phyloP scores from a whole-genome alignment of 2,888 invertebrate species.

The Epistrophella euchroma region DNA sequence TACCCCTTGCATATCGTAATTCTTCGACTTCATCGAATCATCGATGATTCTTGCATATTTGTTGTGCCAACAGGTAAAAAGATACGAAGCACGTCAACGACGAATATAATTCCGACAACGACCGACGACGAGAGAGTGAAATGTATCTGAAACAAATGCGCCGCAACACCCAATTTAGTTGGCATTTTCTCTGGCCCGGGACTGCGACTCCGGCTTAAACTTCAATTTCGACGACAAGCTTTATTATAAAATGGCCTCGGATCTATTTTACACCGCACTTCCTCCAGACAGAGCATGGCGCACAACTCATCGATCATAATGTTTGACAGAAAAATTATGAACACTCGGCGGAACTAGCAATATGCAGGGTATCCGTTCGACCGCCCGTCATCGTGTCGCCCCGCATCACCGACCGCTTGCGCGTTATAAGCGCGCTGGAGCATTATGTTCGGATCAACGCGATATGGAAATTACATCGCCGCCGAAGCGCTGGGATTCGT shows the following conservation, averaged over 20 bases:
- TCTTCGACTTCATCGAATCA: conserved; percentile 58
- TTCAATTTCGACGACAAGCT: conserved; percentile 24
- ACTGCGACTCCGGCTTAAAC: neutral
- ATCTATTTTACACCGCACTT: conserved; percentile 64
- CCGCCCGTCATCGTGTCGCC: neutral
- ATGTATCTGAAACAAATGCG: conserved; percentile 66
- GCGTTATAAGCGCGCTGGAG: conserved; percentile 32
- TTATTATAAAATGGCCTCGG: conserved; percentile 49
- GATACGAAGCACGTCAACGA: conserved; percentile 66
- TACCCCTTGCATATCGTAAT: conserved; percentile 31
- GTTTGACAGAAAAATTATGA: conserved; percentile 75
- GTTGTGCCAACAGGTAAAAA: conserved; percentile 69
- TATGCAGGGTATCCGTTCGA: conserved; percentile 22
- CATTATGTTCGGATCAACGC: conserved; percentile 64
- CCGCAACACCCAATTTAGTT: conserved; percentile 61
- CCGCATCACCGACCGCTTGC: conserved; percentile 5
- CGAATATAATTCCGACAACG: conserved; percentile 5
- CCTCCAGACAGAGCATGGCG: conserved; percentile 66
- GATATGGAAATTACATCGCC: conserved; percentile 71
- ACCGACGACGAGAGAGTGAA: conserved; percentile 26
- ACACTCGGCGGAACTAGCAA: conserved; percentile 59
- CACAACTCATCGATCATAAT: conserved; percentile 72
- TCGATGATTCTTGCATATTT: conserved; percentile 61
- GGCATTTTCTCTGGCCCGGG: conserved; percentile 23
- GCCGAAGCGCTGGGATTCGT: conserved; percentile 54